Evolutionary conservation across 2,797 vertebrate species (phyloP).

Genomic region (Nothura maculosa): DNA sequence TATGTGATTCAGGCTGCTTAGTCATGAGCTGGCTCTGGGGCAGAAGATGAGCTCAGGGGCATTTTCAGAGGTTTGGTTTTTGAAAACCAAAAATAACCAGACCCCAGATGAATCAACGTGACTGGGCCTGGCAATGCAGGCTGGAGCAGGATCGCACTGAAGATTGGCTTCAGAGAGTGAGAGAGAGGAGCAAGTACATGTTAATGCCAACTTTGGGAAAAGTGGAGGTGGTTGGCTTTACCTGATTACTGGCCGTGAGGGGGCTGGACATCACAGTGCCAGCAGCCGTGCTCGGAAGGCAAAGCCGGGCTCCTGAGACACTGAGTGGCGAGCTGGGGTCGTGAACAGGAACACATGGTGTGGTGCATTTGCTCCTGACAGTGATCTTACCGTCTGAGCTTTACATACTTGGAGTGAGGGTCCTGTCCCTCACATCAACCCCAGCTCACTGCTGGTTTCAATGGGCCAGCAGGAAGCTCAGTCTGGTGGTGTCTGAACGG

Average conservation of each 20-base stretch:
- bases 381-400: not conserved
- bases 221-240: not conserved
- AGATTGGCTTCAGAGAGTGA: accelerated
- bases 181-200: not conserved
- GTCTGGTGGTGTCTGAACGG: not conserved
- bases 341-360: no score
- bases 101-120: not conserved
- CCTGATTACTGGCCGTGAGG: not conserved
- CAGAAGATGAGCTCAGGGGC: not conserved
- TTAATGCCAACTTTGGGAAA: not conserved
- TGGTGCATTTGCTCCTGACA: not conserved
- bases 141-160: not conserved
- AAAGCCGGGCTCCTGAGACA: no score
- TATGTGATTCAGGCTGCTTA: not conserved
- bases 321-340: no score
- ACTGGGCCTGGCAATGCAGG: not conserved
- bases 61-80: not conserved
- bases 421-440: not conserved
- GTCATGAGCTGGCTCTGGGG: not conserved
- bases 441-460: not conserved
- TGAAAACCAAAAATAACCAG: not conserved
- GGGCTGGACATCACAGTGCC: not conserved
- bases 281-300: not conserved
- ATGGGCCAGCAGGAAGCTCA: not conserved
- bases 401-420: not conserved